Percentiles rank a stretch among this genome's conserved stretches.
Evolutionary conservation across 2,888 invertebrate genomes (phyloP).

Genomic region (Drosophila greeni): DNA sequence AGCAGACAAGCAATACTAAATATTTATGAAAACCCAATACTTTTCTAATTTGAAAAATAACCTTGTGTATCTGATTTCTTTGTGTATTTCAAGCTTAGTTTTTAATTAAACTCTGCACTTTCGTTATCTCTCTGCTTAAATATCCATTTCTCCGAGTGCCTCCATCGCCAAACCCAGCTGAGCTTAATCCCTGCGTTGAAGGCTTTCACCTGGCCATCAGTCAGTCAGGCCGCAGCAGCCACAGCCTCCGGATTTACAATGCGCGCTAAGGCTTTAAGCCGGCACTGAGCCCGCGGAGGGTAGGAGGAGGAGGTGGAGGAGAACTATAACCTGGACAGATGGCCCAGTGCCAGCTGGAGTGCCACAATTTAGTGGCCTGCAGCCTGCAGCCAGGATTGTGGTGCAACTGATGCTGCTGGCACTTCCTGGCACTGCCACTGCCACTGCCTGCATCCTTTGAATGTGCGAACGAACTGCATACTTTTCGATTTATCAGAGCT

Average conservation of each 20-base stretch:
- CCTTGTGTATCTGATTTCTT: too few species aligned
- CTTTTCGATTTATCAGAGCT: slow-evolving; percentile 34
- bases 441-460: slow-evolving; percentile 11
- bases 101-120: slow-evolving; percentile 1
- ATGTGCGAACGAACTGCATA: slow-evolving; percentile 13
- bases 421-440: slow-evolving; percentile 6
- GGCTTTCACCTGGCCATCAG: slow-evolving; percentile 62
- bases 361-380: slow-evolving; percentile 60
- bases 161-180: slow-evolving; percentile 7
- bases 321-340: slow-evolving; percentile 22
- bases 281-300: slow-evolving; percentile 6
- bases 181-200: slow-evolving; percentile 52
- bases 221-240: slow-evolving; percentile 45
- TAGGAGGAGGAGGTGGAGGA: not conserved
- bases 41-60: too few species aligned
- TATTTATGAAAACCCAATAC: not conserved
- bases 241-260: slow-evolving; percentile 37
- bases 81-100: not conserved
- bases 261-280: slow-evolving; percentile 30
- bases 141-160: slow-evolving; percentile 5
- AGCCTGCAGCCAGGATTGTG: slow-evolving; percentile 30
- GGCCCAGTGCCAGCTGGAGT: slow-evolving; percentile 43
- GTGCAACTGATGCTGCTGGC: slow-evolving; percentile 22
- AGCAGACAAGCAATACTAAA: not conserved
- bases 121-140: not conserved